Evolutionary conservation across 2,797 vertebrate species (phyloP).

Genomic region (Dicrostonyx torquatus): DNA sequence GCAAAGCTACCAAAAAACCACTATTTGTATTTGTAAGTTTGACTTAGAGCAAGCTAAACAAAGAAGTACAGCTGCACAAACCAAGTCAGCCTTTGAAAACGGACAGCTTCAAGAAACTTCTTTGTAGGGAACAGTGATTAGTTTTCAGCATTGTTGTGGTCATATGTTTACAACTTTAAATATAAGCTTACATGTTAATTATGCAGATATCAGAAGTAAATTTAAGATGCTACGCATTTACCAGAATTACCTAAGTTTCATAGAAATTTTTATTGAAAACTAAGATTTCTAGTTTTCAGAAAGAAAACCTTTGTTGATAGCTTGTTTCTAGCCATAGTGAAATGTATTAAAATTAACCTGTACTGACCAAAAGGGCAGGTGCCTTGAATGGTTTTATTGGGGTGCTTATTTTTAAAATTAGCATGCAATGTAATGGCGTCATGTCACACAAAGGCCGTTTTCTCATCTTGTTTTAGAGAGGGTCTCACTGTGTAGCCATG

Average conservation of each 20-base stretch:
- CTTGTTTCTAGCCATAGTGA: conserved; percentile 11
- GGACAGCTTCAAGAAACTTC: not conserved
- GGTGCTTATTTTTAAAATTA: not conserved
- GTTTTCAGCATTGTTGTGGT: not conserved
- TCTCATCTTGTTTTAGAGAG: not conserved
- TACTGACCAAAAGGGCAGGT: conserved; percentile 27
- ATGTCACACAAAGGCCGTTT: not conserved
- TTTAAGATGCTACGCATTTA: conserved; percentile 47
- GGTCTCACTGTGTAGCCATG: not conserved
- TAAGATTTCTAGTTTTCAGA: not conserved
- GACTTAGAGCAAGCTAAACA: conserved; percentile 23
- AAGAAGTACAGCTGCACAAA: not conserved
- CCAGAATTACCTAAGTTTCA: conserved; percentile 40
- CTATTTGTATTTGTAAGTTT: conserved; percentile 12
- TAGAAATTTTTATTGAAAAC: conserved; percentile 30
- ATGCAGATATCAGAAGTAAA: not conserved
- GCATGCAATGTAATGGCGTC: not conserved
- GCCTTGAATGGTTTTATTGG: not conserved
- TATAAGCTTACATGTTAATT: conserved; percentile 49
- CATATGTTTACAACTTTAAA: conserved; percentile 14
- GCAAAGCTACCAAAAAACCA: not conserved
- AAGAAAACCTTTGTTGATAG: not conserved
- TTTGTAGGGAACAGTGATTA: not conserved
- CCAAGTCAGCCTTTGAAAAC: conserved; percentile 13
- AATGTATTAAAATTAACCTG: not conserved